Percentiles rank a stretch among this genome's conserved stretches.
phyloP scores from a whole-genome alignment of 2,888 invertebrate genomes.

The Lumbricus terrestris region DNA sequence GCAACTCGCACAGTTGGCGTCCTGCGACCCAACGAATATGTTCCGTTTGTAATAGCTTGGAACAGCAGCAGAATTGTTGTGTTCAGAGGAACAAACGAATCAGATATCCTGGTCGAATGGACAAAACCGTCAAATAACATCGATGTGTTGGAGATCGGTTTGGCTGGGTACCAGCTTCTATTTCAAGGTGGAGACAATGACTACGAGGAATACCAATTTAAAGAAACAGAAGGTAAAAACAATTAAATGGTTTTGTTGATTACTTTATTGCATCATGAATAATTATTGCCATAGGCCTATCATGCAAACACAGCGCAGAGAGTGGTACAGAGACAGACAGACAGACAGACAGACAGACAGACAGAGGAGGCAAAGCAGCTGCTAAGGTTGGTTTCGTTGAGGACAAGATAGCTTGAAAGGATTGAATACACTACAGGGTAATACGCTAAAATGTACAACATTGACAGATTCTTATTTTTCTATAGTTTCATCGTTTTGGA shows the following conservation, averaged over 20 bases:
- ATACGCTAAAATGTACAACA: background rate
- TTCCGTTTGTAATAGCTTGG: background rate
- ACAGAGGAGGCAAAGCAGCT: no score
- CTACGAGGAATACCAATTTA: background rate
- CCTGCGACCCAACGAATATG: background rate
- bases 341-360: constrained; percentile 1
- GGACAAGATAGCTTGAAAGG: no score
- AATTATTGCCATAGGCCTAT: no score
- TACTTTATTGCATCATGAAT: no score
- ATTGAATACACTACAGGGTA: no score
- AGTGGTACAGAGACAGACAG: background rate
- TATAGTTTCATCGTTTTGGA: background rate
- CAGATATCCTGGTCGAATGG: background rate
- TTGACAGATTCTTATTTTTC: background rate
- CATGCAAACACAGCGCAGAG: background rate
- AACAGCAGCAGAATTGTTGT: background rate
- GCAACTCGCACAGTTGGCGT: background rate
- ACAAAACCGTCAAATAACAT: background rate
- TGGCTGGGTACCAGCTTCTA: background rate
- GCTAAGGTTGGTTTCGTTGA: no score
- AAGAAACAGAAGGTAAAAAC: no score
- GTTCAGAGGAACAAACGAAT: background rate
- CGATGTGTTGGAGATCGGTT: background rate
- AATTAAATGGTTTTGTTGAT: background rate
- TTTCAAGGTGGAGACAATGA: background rate